Evolutionary conservation across 2,888 invertebrate genomes (phyloP), one percentile per base, ranked within the genome.

Genomic region (Cheilosia variabilis): DNA sequence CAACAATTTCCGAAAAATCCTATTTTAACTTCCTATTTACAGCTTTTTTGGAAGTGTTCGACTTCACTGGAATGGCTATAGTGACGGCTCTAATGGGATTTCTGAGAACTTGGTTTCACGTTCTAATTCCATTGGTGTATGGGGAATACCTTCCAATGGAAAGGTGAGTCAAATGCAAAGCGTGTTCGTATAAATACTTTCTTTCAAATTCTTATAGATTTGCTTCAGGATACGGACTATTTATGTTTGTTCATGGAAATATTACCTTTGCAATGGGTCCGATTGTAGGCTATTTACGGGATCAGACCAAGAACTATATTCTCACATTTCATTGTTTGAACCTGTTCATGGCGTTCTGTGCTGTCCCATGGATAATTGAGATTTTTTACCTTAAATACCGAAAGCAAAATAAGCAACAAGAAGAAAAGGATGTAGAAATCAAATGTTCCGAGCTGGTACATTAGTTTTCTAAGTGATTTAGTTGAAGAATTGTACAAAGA

Each of bases 211-310:
- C 19, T 77, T 73, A 0, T 62, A 92, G 95, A 88, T 96, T 96
- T 89, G 94, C 96, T 7, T 95, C 95, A 1, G 96, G 96, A 0
- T 94, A 96, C 88, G 95, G 96, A 0, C 91, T 96, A 52, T 96
- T 94, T 88, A 95, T 96, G 90, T 94, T 96, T 27, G 94, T 96
- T 77, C 95, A 95, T 83, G 96, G 96, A 1, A 92, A 94, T 27
- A 93, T 95, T 4, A 95, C 95, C 91, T 93, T 96, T 41, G 88
- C 95, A n/a, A 94, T 95, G 72, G 95, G 96, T 63, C 95, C 95
- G 2, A 90, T 96, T 75, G 94, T 95, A 88, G 96, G 96, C 93
- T 91, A 93, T 68, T 91, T 95, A 45, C 94, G 94, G 87, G 93
- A 94, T 89, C 91, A 93, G 52, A 95, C 96, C 0, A 93, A 94